phyloP scores from a whole-genome alignment of 2,797 vertebrate genomes.

The Myripristis jacobus region DNA sequence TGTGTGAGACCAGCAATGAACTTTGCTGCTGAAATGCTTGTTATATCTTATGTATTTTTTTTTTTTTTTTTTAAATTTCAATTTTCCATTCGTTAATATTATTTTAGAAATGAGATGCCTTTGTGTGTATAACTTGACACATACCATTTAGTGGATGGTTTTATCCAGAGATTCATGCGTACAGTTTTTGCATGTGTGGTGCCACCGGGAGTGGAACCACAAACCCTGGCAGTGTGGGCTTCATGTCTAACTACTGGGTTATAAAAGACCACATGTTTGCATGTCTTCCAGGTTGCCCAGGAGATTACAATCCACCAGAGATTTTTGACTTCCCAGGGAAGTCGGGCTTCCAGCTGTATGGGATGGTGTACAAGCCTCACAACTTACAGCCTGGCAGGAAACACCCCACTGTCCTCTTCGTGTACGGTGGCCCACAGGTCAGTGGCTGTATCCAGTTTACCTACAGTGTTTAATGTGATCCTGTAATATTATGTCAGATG shows the following conservation, averaged over 20 bases:
- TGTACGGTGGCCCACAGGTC: constrained; percentile 98
- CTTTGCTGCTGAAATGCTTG: too few relatives aligned
- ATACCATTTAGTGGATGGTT: too few relatives aligned
- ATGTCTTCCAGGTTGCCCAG: constrained; percentile 88
- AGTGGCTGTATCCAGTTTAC: constrained; percentile 13
- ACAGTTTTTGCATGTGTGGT: not conserved
- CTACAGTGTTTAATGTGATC: not conserved
- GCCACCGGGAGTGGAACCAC: not conserved
- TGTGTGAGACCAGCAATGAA: too few relatives aligned
- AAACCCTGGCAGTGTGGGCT: not conserved
- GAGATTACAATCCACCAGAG: constrained; percentile 94
- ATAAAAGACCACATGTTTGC: not conserved
- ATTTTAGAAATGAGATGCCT: too few relatives aligned
- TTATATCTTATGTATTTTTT: too few relatives aligned
- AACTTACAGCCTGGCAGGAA: constrained; percentile 92
- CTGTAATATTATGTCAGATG: not conserved
- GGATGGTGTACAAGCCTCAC: constrained; percentile 98
- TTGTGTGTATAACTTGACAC: too few relatives aligned
- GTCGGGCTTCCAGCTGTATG: constrained; percentile 91
- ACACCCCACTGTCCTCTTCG: constrained; percentile 95
- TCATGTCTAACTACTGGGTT: not conserved
- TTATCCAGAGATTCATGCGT: too few relatives aligned
- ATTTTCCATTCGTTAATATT: too few relatives aligned
- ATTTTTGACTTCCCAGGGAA: constrained; percentile 94
- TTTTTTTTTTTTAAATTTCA: too few relatives aligned